phyloP scores from a whole-genome alignment of 2,797 vertebrate genomes.

The Spinus olivaceus region DNA sequence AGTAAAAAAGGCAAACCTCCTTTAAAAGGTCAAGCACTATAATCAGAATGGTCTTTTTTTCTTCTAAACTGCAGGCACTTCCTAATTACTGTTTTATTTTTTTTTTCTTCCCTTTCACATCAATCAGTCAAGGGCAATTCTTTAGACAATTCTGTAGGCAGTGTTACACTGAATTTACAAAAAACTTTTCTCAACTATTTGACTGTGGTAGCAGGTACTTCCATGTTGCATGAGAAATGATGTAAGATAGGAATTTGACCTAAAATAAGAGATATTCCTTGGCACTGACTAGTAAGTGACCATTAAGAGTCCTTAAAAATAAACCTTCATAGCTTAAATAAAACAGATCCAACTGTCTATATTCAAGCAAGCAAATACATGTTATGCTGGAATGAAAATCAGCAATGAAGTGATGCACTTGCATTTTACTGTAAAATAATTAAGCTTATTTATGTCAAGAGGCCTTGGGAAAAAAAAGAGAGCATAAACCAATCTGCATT shows the following conservation, averaged over 20 bases:
- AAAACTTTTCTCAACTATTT: neutral
- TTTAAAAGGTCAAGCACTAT: neutral
- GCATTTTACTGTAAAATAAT: slow-evolving; percentile 83
- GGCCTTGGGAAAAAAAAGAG: slow-evolving; percentile 79
- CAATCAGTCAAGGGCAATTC: too few relatives aligned
- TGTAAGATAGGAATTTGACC: neutral
- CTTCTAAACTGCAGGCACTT: neutral
- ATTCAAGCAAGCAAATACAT: slow-evolving; percentile 72
- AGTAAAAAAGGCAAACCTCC: neutral
- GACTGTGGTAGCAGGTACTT: neutral
- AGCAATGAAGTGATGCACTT: slow-evolving; percentile 66
- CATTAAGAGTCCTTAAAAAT: slow-evolving; percentile 2
- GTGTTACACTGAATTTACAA: neutral
- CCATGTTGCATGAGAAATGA: neutral
- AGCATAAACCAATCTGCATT: slow-evolving; percentile 79
- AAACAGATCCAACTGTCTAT: neutral
- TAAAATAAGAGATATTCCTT: neutral
- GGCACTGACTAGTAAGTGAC: neutral
- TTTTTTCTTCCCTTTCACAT: neutral
- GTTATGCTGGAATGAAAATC: slow-evolving; percentile 55
- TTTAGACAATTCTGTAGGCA: neutral
- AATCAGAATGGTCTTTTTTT: neutral
- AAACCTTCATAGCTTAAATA: slow-evolving; percentile 6
- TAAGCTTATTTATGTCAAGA: slow-evolving; percentile 90
- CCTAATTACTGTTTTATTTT: neutral